Base-by-base conservation (phyloP, 1,140 invertebrate species). In the Sesamia nonagrioides region DNA sequence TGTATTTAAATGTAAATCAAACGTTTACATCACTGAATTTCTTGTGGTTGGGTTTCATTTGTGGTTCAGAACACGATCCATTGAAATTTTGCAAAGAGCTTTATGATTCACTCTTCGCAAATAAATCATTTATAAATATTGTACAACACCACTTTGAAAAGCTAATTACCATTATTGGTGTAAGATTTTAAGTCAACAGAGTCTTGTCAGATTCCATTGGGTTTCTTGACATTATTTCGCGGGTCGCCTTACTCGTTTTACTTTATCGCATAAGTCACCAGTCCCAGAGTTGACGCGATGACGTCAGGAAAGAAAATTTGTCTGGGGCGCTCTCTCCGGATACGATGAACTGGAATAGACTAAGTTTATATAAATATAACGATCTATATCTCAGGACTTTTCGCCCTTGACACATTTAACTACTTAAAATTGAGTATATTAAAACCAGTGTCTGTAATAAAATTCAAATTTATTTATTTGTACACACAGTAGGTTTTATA, bases 1-100 rank as follows among this genome's bases (percentile, higher is more conserved):
- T 40, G 60, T 63, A 42, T 40, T 18, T 42, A 63, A 63, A 61
- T 37, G 7, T n/a, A n/a, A 61, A 42, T 63, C 18, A 60, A 60
- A 27, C 40, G 45, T 74, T 11, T 27, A 40, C 72, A 60, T 45
- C 35, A 37, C 18, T 74, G 72, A 74, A 60, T 27, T 45, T 58
- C 11, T 58, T 73, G 50, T 35, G 68, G 45, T 63, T 63, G 40
- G 35, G 15, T 48, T 27, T 27, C 27, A 3, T 27, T 17, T 35
- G 50, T 54, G 50, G 40, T 63, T 63, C 18, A 6, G 35, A 15
- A 60, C 56, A 35, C 11, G 56, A 35, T 48, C 15, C 21, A 45
- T 1, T 48, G 40, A 45, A 40, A 37, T 61, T 17, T 68, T 27
- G 33, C 63, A 40, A 40, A 63, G 40, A 63, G 60, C 3, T 18